Evolutionary conservation across 2,113 vertebrate species (phyloP), one percentile per base, ranked within the genome.

Genomic region (Paratilapia polleni): DNA sequence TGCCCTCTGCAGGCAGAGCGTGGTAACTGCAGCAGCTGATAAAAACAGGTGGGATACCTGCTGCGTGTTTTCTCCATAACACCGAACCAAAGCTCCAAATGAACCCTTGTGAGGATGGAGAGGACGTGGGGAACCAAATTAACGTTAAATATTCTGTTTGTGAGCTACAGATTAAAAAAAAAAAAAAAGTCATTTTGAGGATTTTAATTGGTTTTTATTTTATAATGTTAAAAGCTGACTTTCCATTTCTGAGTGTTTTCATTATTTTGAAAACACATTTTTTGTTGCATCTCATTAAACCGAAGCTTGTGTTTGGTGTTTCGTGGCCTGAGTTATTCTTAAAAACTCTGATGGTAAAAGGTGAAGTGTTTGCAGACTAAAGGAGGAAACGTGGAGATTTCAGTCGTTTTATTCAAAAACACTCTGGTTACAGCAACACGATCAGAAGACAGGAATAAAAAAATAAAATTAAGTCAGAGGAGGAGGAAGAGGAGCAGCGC

Each of bases 321-420:
- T 70, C 28, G 20, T 17, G 64, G 41, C 10, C 24, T 28, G 66
- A 20, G 28, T 24, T 24, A 15, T 0, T 66, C 22, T 59, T 14
- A 59, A n/a, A 41, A 47, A 24, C 10, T 24, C 13, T 52, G 24
- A 52, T 5, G 17, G 52, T 19, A n/a, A 73, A n/a, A 52, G 66
- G 14, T 11, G 11, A 41, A 41, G 38, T 43, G 12, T 15, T 60
- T 60, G 12, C 58, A 26, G 24, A 66, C 3, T 8, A 15, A 57
- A 38, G 11, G 70, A 54, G 17, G 77, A 79, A 49, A 60, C n/a
- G 7, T 59, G 47, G 34, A 80, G 62, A 24, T 36, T 86, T 89
- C 4, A 74, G 36, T 34, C 5, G 57, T 34, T 93, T 93, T 93
- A 92, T 93, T 92, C 59, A 86, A 93, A 93, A 93, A 92, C 84